Percentiles rank a stretch among this genome's conserved stretches.
These are phyloP conservation scores for Pseudorasbora parva DNA, from an alignment of 2,113 vertebrate genomes.

Conservation along the genomic window DNA sequence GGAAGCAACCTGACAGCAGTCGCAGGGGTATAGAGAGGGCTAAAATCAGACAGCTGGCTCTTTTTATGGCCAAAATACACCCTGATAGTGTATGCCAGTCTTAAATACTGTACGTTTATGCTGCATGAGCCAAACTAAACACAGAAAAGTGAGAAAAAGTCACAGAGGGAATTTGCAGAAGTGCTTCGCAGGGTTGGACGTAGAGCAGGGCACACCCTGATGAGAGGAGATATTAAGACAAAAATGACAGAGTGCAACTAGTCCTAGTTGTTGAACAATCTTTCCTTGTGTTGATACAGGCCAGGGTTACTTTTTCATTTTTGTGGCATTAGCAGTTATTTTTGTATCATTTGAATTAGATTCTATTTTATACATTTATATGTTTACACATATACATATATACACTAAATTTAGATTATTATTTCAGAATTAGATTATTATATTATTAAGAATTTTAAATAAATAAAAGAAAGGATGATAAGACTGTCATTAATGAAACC, in stretches of 20 bases:
- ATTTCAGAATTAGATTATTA: too few relatives aligned
- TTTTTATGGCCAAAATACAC: constrained; percentile 14
- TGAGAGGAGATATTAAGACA: constrained; percentile 31
- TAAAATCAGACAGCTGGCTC: constrained; percentile 7
- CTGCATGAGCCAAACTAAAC: constrained; percentile 19
- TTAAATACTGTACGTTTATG: not conserved
- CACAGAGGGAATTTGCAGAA: constrained; percentile 21
- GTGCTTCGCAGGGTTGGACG: not conserved
- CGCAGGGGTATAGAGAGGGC: not conserved
- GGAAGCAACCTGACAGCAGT: not conserved
- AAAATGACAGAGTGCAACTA: not conserved
- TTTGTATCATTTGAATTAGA: too few relatives aligned
- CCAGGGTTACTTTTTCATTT: not conserved
- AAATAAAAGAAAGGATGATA: too few relatives aligned
- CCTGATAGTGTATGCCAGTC: not conserved
- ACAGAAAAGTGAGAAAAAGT: not conserved
- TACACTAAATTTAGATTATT: too few relatives aligned
- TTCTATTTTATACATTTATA: too few relatives aligned
- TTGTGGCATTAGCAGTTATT: too few relatives aligned
- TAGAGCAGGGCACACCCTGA: constrained; percentile 36
- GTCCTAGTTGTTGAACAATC: not conserved
- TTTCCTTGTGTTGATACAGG: not conserved
- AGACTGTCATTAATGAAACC: constrained; percentile 2
- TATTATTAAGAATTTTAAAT: too few relatives aligned
- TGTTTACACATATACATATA: too few relatives aligned